Base-by-base conservation (phyloP, 2,888 invertebrate species). In the Leptopilina myrica region DNA sequence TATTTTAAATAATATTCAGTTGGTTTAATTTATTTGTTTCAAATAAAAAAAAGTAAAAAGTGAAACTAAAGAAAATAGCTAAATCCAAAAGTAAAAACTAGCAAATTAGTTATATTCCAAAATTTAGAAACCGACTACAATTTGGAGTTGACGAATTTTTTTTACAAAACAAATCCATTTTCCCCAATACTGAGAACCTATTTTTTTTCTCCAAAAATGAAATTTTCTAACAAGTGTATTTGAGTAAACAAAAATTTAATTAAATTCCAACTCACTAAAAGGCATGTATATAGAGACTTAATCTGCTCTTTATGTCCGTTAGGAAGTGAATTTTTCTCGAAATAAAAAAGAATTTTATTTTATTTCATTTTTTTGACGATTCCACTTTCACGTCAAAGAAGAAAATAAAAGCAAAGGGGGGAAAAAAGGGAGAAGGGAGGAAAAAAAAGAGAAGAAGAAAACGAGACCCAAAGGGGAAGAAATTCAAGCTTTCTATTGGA, bases 321-420 rank as follows among this genome's bases (percentile, higher is more conserved):
- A 33, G 5, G 20, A 62, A 62, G 62, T 62, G 15, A 20, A 62
- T 62, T 69, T 33, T 53, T 69, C 26, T 11, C 14, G 40, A 73
- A 73, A 43, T 43, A 33, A 33, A 33, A 33, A 33, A 33, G 33
- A 33, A 33, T 33, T 33, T 33, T 33, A 4, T 33, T 33, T 33
- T 33, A 20, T 20, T 20, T 20, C 20, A 20, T 33, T 33, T 33
- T 33, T 26, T 76, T 69, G 62, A 33, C 77, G 76, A 78, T 79
- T 81, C 82, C 80, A 85, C 84, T 86, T 83, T 86, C 83, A 80
- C 49, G 49, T 49, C 9, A 49, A 49, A 49, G 49, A 49, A 49
- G 49, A 49, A 49, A 49, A 49, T 43, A 43, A 43, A 43, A 43
- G 43, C 43, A 43, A 43, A 8, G 77, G 80, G 66, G 66, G 15